Conservation (phyloP, 2,888 invertebrate species). For the Meloe dianella region DNA sequence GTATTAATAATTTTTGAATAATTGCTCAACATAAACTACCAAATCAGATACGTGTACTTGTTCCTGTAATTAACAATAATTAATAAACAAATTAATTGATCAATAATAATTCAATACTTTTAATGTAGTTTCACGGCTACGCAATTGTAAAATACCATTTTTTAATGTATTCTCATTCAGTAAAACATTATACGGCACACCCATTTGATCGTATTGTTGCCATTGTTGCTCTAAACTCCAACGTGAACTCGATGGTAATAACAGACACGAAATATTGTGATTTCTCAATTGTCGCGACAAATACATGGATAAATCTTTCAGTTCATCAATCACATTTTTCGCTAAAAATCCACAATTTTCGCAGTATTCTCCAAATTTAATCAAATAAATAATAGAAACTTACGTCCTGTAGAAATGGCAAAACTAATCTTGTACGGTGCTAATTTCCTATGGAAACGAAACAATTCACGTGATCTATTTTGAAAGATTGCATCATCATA, state of each 20-base stretch:
- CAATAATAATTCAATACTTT: slow-evolving; percentile 59
- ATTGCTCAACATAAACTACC: slow-evolving; percentile 64
- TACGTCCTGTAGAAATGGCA: slow-evolving; percentile 61
- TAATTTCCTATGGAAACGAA: slow-evolving; percentile 72
- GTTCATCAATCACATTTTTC: slow-evolving; percentile 53
- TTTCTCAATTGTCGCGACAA: slow-evolving; percentile 63
- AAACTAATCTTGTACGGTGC: slow-evolving; percentile 80
- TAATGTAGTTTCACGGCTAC: slow-evolving; percentile 71
- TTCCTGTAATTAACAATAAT: slow-evolving; percentile 63
- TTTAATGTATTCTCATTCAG: slow-evolving; percentile 71
- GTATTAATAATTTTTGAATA: slow-evolving; percentile 59
- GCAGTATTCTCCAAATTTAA: too few relatives aligned
- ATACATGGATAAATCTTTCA: slow-evolving; percentile 64
- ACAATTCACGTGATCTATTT: slow-evolving; percentile 56
- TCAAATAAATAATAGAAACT: slow-evolving; percentile 28
- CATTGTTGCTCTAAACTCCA: slow-evolving; percentile 58
- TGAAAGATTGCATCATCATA: slow-evolving; percentile 62
- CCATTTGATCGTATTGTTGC: slow-evolving; percentile 65
- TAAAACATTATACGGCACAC: slow-evolving; percentile 77
- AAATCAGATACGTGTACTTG: slow-evolving; percentile 73
- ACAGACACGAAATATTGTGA: slow-evolving; percentile 56
- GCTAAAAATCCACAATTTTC: slow-evolving; percentile 24
- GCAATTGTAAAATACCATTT: slow-evolving; percentile 72
- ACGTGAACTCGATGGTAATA: slow-evolving; percentile 52
- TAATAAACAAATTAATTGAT: slow-evolving; percentile 6